Evolutionary conservation across 2,113 vertebrate species (phyloP), one percentile per base, ranked within the genome.

Genomic region (Corythornis cristatus): DNA sequence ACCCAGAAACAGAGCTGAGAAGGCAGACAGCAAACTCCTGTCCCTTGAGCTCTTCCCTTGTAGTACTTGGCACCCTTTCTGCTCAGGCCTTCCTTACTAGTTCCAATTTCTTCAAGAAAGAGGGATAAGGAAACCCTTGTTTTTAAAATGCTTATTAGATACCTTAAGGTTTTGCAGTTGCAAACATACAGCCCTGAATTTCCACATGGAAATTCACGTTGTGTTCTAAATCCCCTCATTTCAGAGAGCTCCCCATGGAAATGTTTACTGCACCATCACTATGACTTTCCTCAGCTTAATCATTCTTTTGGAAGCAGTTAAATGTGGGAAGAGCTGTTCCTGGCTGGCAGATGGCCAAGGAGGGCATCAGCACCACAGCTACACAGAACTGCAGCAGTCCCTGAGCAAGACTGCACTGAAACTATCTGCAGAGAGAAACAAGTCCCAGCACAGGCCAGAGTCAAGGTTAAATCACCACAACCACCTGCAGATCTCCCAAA

Each of bases 231-330:
- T 45, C 43, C 43, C 43, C 43, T 37, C 62, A 70, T 9, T 45
- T 72, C 60, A 35, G 64, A 76, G 61, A 87, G 84, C 11, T 82
- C 40, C 26, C 54, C 31, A 15, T 14, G 29, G 66, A 87, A 81
- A 74, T 4, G 11, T 51, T 67, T 57, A 79, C 62, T 90, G 60
- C 60, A 81, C 28, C 21, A 66, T 74, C 28, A 71, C 12, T 2
- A 10, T 58, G 72, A 85, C 42, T 58, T 73, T 73, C 56, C 46
- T 66, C 75, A 83, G 58, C 54, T 89, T 85, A 89, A 50, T 77
- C 54, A 80, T 76, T 70, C 70, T 70, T 95, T 91, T 89, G 64
- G 64, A 93, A 91, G 75, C 28, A 50, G 84, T 28, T 76, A 67
- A 54, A 80, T 58, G 21, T 91, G 56, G 37, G 74, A 74, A 78